Conservation (phyloP, 2,888 invertebrate genomes). For the Schizaphis graminum region DNA sequence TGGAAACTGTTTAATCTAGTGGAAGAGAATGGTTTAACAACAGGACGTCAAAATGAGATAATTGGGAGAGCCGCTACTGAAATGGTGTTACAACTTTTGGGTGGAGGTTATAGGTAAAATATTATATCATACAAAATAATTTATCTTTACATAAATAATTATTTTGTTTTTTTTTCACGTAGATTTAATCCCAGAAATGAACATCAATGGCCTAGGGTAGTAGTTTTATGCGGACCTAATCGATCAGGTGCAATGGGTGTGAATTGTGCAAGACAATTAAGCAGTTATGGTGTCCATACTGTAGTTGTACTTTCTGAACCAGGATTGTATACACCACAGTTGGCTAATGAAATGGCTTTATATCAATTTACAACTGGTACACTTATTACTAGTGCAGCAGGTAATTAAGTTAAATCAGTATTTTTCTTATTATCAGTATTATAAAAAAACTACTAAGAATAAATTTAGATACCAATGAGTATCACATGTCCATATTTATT, state of each 20-base stretch:
- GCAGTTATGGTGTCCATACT: slow-evolving; percentile 84
- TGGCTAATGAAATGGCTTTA: slow-evolving; percentile 77
- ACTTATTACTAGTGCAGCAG: slow-evolving; percentile 69
- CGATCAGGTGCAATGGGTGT: slow-evolving; percentile 79
- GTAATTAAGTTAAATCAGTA: slow-evolving; percentile 62
- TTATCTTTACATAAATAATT: not conserved
- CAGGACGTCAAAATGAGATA: slow-evolving; percentile 80
- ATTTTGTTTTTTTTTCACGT: not conserved
- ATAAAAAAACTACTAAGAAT: not conserved
- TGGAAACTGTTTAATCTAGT: slow-evolving; percentile 79
- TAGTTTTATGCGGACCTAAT: slow-evolving; percentile 81
- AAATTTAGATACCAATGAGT: not conserved
- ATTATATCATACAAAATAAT: not conserved
- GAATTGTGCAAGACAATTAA: slow-evolving; percentile 83
- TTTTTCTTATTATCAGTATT: not conserved
- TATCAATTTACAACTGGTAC: slow-evolving; percentile 76
- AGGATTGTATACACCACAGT: slow-evolving; percentile 67
- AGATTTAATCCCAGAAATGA: slow-evolving; percentile 86
- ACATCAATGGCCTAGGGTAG: slow-evolving; percentile 89
- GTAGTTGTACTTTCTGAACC: slow-evolving; percentile 75
- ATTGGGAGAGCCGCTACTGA: slow-evolving; percentile 88
- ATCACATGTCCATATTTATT: not conserved
- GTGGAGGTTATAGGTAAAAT: slow-evolving; percentile 80
- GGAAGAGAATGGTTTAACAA: slow-evolving; percentile 78
- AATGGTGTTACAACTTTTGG: slow-evolving; percentile 85